Evolutionary conservation across 2,888 invertebrate genomes (phyloP).

Genomic region (Deroplatys truncata): DNA sequence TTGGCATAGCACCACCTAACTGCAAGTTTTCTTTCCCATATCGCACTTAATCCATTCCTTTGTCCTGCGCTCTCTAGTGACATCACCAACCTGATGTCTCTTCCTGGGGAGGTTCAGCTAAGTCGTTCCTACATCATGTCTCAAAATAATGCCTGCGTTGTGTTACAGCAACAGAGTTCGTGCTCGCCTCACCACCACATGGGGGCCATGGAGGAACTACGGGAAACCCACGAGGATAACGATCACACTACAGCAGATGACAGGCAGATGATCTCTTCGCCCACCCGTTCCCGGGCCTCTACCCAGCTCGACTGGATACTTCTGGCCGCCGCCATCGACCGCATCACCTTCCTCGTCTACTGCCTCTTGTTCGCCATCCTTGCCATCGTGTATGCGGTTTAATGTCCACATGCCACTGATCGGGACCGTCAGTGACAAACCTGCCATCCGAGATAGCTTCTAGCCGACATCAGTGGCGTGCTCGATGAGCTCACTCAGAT

Average conservation of each 20-base stretch:
- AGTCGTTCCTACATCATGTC: too few relatives aligned
- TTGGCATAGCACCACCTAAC: too few relatives aligned
- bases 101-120: too few relatives aligned
- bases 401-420: too few relatives aligned
- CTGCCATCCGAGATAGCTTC: too few relatives aligned
- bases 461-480: too few relatives aligned
- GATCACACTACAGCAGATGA: conserved; percentile 40
- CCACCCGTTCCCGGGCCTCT: conserved; percentile 25
- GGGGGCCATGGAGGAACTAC: conserved; percentile 42
- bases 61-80: too few relatives aligned
- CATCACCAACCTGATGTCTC: too few relatives aligned
- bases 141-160: not conserved
- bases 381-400: conserved; percentile 48
- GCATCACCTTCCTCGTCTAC: conserved; percentile 56
- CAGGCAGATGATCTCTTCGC: conserved; percentile 39
- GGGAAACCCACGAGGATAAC: conserved; percentile 45
- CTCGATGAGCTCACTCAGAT: too few relatives aligned
- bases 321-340: conserved; percentile 59
- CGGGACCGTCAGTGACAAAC: too few relatives aligned
- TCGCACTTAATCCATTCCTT: too few relatives aligned
- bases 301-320: conserved; percentile 56
- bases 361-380: conserved; percentile 52
- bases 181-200: not conserved
- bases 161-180: not conserved
- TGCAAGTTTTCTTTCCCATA: too few relatives aligned